These are phyloP conservation scores for Geopemphigus sp. DNA, from an alignment of 1,140 invertebrate genomes.

Conservation along the genomic window DNA sequence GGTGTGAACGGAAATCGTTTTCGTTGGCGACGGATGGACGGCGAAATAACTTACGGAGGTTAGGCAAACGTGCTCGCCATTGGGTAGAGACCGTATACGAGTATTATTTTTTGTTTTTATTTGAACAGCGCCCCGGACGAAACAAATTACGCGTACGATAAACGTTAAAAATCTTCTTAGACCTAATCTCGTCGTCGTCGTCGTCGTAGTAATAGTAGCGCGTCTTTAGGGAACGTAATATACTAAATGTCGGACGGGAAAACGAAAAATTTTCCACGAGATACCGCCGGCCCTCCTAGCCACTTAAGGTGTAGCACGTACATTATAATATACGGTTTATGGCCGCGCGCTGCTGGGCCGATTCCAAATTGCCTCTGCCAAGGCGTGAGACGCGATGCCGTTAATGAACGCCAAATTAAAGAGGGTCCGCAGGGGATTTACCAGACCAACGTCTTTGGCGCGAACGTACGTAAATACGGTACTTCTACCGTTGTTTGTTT, in stretches of 20 bases:
- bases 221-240: not conserved
- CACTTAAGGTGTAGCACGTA: not conserved
- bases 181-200: not conserved
- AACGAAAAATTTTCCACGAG: not conserved
- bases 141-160: not conserved
- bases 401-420: slow-evolving; percentile 29
- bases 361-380: slow-evolving; percentile 17
- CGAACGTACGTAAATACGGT: slow-evolving; percentile 13
- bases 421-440: not conserved
- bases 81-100: too few relatives aligned
- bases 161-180: not conserved
- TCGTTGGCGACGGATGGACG: too few relatives aligned
- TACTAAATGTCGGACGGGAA: slow-evolving; percentile 7
- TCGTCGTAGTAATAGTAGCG: too few relatives aligned
- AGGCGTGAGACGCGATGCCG: not conserved
- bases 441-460: slow-evolving; percentile 16
- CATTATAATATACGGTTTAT: slow-evolving; percentile 11
- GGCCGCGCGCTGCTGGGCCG: slow-evolving; percentile 4
- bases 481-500: slow-evolving; percentile 12
- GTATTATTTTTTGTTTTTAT: too few relatives aligned
- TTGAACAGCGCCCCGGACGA: too few relatives aligned
- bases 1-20: too few relatives aligned
- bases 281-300: not conserved
- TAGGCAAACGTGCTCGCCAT: too few relatives aligned
- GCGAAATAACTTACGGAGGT: too few relatives aligned